phyloP scores from a whole-genome alignment of 1,140 invertebrate genomes.

The Drosophila arizonae region DNA sequence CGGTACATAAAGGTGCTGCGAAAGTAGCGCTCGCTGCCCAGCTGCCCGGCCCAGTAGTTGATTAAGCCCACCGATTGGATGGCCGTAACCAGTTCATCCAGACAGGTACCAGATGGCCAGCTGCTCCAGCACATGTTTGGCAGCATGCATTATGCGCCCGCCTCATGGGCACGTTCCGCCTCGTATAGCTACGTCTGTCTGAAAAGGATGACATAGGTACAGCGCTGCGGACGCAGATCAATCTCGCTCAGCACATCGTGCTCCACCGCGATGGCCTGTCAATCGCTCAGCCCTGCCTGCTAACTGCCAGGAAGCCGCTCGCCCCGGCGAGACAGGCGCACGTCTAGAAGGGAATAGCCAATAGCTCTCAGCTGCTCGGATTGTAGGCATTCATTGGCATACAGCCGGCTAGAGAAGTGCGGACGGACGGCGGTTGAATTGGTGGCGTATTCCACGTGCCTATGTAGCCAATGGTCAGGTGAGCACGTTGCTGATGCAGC shows the following conservation, averaged over 20 bases:
- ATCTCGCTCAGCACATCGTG: slow-evolving; percentile 38
- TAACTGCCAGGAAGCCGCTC: slow-evolving; percentile 32
- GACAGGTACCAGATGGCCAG: slow-evolving; percentile 45
- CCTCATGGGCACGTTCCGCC: slow-evolving; percentile 19
- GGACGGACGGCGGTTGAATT: slow-evolving; percentile 56
- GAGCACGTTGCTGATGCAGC: slow-evolving; percentile 25
- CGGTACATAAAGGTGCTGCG: slow-evolving; percentile 36
- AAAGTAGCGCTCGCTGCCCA: slow-evolving; percentile 50
- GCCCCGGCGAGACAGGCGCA: slow-evolving; percentile 47
- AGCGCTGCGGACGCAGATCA: slow-evolving; percentile 15
- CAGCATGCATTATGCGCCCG: slow-evolving; percentile 49
- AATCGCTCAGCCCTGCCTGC: no score
- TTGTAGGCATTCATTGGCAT: slow-evolving; percentile 50
- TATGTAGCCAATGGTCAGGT: slow-evolving; percentile 56
- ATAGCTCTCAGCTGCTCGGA: slow-evolving; percentile 50
- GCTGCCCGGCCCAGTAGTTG: slow-evolving; percentile 44
- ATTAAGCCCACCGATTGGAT: slow-evolving; percentile 54
- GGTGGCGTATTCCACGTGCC: slow-evolving; percentile 31
- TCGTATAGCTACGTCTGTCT: slow-evolving; percentile 44
- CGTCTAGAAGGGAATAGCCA: slow-evolving; percentile 51
- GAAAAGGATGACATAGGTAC: slow-evolving; percentile 42
- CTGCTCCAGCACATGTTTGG: slow-evolving; percentile 53
- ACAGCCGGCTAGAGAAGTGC: slow-evolving; percentile 52
- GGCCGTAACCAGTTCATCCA: slow-evolving; percentile 53
- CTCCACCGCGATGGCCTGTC: no score